These are phyloP conservation scores for Syngnathus typhle DNA, from an alignment of 2,113 vertebrate genomes.

Conservation along the genomic window DNA sequence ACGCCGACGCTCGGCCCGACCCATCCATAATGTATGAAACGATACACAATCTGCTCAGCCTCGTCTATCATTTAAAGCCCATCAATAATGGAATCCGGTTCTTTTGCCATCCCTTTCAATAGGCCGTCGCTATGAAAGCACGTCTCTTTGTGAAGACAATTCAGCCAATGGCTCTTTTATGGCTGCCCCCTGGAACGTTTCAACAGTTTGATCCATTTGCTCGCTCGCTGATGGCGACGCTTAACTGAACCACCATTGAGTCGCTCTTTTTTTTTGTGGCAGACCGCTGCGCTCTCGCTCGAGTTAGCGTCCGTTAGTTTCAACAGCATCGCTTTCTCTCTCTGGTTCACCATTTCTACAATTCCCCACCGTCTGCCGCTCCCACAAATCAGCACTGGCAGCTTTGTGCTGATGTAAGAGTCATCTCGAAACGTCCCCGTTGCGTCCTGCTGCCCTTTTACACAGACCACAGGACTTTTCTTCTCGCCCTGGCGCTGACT, in stretches of 20 bases:
- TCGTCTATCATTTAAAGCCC: constrained; percentile 74
- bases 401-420: constrained; percentile 52
- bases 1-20: constrained; percentile 54
- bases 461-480: not conserved
- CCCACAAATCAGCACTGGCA: constrained; percentile 36
- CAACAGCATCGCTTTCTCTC: not conserved
- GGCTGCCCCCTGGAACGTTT: not conserved
- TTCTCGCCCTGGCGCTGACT: constrained; percentile 20
- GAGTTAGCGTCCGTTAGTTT: not conserved
- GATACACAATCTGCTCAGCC: constrained; percentile 73
- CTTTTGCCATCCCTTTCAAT: constrained; percentile 49
- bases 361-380: constrained; percentile 25
- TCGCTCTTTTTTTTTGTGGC: too few relatives aligned
- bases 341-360: constrained; percentile 6
- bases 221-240: not conserved
- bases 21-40: constrained; percentile 71
- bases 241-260: not conserved
- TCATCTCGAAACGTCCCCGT: constrained; percentile 46
- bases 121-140: constrained; percentile 38
- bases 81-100: constrained; percentile 72
- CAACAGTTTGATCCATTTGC: not conserved
- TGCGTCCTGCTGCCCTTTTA: not conserved
- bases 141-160: constrained; percentile 18
- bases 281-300: not conserved
- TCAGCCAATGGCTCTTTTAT: not conserved